Base-by-base conservation (phyloP, 1,140 invertebrate genomes). In the Colletes gigas region DNA sequence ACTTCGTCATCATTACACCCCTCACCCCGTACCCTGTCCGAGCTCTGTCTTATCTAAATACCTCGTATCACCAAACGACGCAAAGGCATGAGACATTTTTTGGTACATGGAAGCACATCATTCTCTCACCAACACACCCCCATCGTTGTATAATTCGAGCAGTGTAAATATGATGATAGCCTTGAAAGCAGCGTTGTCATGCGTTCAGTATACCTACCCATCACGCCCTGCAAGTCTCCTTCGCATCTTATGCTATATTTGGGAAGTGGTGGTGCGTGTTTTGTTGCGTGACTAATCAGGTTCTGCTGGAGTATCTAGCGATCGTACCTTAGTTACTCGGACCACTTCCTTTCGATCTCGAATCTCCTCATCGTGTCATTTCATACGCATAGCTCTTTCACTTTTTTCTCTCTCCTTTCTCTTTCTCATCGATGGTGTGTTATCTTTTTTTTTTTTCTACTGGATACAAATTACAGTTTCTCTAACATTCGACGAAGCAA, bases 1-100 rank as follows among this genome's bases (percentile, higher is more conserved):
- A 89, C 83, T 88, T 84, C 85, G 84, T 85, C 80, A 88, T 88
- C 72, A 81, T 84, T 70, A 80, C 84, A 86, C 68, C 21, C 65
- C 59, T 69, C 47, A 21, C 54, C 12, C 30, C 52, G 19, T 3
- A 54, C 12, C 39, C n/a, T 52, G 8, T 66, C 47, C 41, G n/a
- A 6, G 3, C 15, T 47, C 41, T 21, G 12, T 41, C 39, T 71
- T 59, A 71, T 65, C 55, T 62, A 19, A 73, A 63, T 0, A 63
- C 44, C 62, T 65, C 59, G 55, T 77, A 44, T 83, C 62, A 75
- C 57, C 54, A 67, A 44, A 69, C 30, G 50, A 71, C 50, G 65
- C 74, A 63, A 76, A 70, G 69, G 81, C 83, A 86, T 85, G 80
- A 73, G 55, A 68, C 60, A 50, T 79, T 55, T 17, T 60, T 73